phyloP scores from a whole-genome alignment of 2,888 invertebrate genomes.

The Scaptodrosophila latifasciaeformis region DNA sequence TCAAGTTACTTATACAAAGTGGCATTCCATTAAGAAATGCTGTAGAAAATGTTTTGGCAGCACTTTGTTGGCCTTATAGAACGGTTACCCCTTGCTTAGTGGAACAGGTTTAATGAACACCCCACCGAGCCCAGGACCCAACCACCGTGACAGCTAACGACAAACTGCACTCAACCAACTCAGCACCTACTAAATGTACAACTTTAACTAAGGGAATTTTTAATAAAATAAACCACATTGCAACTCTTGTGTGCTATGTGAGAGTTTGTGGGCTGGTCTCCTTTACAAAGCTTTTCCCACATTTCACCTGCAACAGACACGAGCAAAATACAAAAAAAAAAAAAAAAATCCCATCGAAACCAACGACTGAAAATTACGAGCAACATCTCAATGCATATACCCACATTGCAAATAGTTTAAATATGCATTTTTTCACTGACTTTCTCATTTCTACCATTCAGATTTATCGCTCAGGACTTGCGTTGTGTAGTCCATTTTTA shows the following conservation, averaged over 20 bases:
- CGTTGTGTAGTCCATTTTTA: slow-evolving; percentile 33
- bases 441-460: slow-evolving; percentile 14
- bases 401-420: slow-evolving; percentile 32
- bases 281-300: slow-evolving; percentile 29
- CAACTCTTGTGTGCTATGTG: slow-evolving; percentile 27
- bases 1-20: slow-evolving; percentile 15
- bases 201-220: slow-evolving; percentile 40
- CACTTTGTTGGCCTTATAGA: no score
- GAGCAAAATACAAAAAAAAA: no score
- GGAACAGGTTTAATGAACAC: no score
- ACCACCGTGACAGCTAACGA: neutral
- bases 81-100: no score
- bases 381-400: no score
- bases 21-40: slow-evolving; percentile 38
- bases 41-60: slow-evolving; percentile 47
- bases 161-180: neutral
- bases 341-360: no score
- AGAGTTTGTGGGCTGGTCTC: slow-evolving; percentile 14
- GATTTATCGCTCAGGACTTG: slow-evolving; percentile 31
- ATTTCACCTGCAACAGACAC: slow-evolving; percentile 28
- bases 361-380: no score
- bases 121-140: neutral
- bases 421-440: slow-evolving; percentile 34
- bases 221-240: slow-evolving; percentile 59
- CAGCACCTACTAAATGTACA: slow-evolving; percentile 14